Base-by-base conservation (phyloP, 2,888 invertebrate genomes). In the Oscheius myriophilus region DNA sequence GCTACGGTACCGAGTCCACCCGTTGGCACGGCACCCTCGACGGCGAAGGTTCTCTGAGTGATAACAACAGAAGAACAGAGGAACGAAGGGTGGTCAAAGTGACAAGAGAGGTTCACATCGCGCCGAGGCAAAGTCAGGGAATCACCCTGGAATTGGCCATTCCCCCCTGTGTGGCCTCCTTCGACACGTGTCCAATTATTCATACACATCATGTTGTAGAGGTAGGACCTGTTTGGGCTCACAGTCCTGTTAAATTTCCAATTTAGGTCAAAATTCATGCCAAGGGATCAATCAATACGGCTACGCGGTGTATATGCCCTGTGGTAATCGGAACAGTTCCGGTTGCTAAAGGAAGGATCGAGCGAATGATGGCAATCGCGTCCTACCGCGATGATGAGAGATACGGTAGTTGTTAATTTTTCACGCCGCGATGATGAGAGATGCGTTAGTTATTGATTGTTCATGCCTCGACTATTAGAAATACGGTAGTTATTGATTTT, bases 261-360 rank as follows among this genome's bases (percentile, higher is more conserved):
- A 18, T 59, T 18, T 14, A 67, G 67, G 46, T 67, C n/a, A 67
- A 67, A 52, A 39, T 61, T 1, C 12, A 16, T 0, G 52, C 53
- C 11, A 67, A 61, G 23, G 67, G 61, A 18, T 61, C 61, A 12
- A 67, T 67, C 39, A 67, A 67, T 43, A 67, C 51, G 9, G 16
- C 67, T 0, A 53, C 61, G 14, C 49, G 67, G 2, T 61, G 52
- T 25, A 21, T 53, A 6, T 61, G 61, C 42, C 67, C 59, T 4
- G 33, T 67, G 11, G 53, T 67, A 23, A 52, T 67, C 41, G 67
- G 67, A 21, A 67, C 59, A n/a, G 42, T 67, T 16, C 67, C 67
- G 12, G n/a, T 67, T 52, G 63, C 52, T 9, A 52, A 52, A 21
- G 23, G 52, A 11, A 23, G 18, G 9, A 23, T 23, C 12, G 61